Evolutionary conservation across 2,797 vertebrate genomes (phyloP).

Genomic region (Alfaro cultratus): DNA sequence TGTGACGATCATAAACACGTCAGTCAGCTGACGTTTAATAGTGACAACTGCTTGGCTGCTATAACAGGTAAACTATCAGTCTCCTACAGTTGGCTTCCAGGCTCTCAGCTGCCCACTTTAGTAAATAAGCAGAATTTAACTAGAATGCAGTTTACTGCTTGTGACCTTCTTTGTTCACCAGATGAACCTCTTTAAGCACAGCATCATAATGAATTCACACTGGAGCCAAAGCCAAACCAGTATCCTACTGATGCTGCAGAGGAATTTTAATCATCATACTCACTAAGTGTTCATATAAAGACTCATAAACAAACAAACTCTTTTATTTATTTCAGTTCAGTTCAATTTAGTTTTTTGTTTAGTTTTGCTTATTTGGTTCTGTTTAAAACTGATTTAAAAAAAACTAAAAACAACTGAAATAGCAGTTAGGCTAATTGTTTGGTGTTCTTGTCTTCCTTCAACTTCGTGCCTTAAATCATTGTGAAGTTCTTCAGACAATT

Average conservation of each 20-base stretch:
- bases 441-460: neutral
- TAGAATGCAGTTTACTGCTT: constrained; percentile 29
- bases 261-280: neutral
- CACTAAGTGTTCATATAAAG: neutral
- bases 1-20: constrained; percentile 62
- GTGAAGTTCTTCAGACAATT: neutral
- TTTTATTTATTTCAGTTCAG: neutral
- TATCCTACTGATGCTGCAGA: neutral
- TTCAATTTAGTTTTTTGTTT: neutral
- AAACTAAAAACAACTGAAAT: neutral
- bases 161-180: constrained; percentile 34
- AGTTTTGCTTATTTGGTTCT: neutral
- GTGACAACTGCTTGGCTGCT: constrained; percentile 30
- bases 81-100: constrained; percentile 28
- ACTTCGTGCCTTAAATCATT: neutral
- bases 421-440: neutral
- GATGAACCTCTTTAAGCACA: constrained; percentile 17
- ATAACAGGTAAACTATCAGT: constrained; percentile 21
- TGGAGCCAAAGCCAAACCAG: constrained; percentile 7
- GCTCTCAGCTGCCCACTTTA: constrained; percentile 52
- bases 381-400: neutral
- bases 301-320: neutral
- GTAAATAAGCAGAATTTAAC: constrained; percentile 48
- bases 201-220: constrained; percentile 15
- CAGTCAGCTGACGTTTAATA: constrained; percentile 41